A percentile compares a stretch with the other conserved stretches of the same genome.
Evolutionary conservation across 2,888 invertebrate species (phyloP).

Genomic region (Tetanocera ferruginea): DNA sequence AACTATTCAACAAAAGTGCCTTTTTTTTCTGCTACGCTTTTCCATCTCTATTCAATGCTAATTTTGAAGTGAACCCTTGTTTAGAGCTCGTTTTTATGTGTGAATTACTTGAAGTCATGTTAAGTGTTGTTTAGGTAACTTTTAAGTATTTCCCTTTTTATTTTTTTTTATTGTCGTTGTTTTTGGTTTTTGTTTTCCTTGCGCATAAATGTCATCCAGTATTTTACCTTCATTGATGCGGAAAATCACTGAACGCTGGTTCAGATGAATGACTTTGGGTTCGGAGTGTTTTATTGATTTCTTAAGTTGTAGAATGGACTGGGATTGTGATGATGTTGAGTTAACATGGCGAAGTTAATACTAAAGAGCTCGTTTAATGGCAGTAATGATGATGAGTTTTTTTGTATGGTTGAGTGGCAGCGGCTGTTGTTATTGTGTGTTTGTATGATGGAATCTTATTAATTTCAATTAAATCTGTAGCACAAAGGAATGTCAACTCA

Average conservation of each 20-base stretch:
- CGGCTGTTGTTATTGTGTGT: no score
- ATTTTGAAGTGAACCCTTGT: slow-evolving; percentile 14
- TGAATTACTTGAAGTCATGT: slow-evolving; percentile 15
- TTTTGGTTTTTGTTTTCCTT: background rate
- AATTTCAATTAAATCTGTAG: no score
- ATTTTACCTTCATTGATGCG: slow-evolving; percentile 7
- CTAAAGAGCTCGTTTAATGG: background rate
- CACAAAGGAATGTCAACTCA: no score
- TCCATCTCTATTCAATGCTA: background rate
- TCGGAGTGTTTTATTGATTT: background rate
- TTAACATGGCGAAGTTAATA: background rate
- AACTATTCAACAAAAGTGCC: background rate
- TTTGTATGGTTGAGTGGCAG: no score
- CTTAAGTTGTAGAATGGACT: no score
- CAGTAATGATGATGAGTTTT: no score
- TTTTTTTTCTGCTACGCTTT: background rate
- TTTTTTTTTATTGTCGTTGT: background rate
- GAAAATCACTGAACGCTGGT: slow-evolving; percentile 26
- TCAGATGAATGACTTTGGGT: background rate
- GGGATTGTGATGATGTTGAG: no score
- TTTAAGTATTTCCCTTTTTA: background rate
- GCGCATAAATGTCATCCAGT: slow-evolving; percentile 19
- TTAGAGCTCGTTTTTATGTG: background rate
- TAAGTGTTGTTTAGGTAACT: slow-evolving; percentile 24
- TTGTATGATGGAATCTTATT: no score